Evolutionary conservation across 2,888 invertebrate genomes (phyloP), one percentile per base, ranked within the genome.

Genomic region (Synergus laeviventris): DNA sequence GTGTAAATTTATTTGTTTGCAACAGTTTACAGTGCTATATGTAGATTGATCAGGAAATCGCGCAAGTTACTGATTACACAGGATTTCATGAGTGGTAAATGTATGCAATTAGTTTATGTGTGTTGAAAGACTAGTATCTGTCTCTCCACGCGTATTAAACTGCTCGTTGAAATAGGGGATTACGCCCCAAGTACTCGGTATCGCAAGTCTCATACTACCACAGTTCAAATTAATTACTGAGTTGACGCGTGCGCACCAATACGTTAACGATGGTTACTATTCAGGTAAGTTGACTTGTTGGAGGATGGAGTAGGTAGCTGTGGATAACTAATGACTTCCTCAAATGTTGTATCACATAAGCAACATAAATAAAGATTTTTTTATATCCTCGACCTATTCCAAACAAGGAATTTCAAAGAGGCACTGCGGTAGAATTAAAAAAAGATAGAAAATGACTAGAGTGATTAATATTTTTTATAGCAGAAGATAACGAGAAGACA

Each of bases 201-300:
- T 80, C 80, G 79, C 74, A 80, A 79, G 78, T 80, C 81, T 77
- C 80, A 78, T 80, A 76, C 49, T 36, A 36, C 78, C 79, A 75
- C 64, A 78, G 76, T 79, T 81, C 76, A 81, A 81, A 81, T 81
- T 81, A 81, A 81, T 81, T 80, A 79, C 78, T 79, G 76, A 80
- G 80, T 81, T 80, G 79, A 81, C 81, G 80, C 81, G 79, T 80
- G 79, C 80, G 80, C 80, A 80, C 79, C 81, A 78, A 79, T 81
- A 78, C 80, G 73, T 79, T 77, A 77, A 80, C 80, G 80, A 77
- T 78, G 75, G 74, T 75, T 78, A 77, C 81, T 78, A 78, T 79
- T 78, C 75, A 78, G 75, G 77, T 78, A 76, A 78, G 80, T 81
- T 79, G 74, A 76, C 79, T 77, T 74, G 77, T 31, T 31, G 74